Conservation (phyloP, 2,113 vertebrate species). For the Ranitomeya imitator region DNA sequence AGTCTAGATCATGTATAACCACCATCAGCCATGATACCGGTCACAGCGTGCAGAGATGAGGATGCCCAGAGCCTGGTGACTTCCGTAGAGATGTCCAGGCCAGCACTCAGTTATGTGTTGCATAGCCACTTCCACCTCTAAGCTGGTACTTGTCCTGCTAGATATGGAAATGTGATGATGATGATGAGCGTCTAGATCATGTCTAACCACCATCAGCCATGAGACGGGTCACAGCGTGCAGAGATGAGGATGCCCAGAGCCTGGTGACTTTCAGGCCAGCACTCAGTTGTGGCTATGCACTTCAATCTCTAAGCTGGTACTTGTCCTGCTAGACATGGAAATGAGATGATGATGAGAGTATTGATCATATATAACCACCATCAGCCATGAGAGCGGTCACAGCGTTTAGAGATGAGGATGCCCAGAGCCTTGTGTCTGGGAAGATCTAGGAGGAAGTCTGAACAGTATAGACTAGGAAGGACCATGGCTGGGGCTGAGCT, state of each 20-base stretch:
- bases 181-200: constrained; percentile 4
- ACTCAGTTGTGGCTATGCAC: not conserved
- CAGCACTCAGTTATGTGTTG: not conserved
- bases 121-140: not conserved
- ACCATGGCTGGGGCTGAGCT: constrained; percentile 10
- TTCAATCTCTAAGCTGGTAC: not conserved
- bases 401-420: not conserved
- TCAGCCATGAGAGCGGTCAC: not conserved
- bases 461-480: not conserved
- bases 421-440: not conserved
- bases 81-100: constrained; percentile 2
- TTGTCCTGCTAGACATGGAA: not conserved
- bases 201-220: not conserved
- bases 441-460: not conserved
- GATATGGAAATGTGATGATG: not conserved
- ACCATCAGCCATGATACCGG: not conserved
- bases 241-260: no score
- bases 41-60: no score
- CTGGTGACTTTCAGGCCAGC: not conserved
- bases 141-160: not conserved
- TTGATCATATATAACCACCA: not conserved
- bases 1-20: not conserved
- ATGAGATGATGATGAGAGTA: not conserved
- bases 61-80: not conserved
- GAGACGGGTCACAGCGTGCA: not conserved